Evolutionary conservation across 30 jellyfish, hydroid and myxozoan genomes (phyloP).

Genomic region (Turritopsis rubra): DNA sequence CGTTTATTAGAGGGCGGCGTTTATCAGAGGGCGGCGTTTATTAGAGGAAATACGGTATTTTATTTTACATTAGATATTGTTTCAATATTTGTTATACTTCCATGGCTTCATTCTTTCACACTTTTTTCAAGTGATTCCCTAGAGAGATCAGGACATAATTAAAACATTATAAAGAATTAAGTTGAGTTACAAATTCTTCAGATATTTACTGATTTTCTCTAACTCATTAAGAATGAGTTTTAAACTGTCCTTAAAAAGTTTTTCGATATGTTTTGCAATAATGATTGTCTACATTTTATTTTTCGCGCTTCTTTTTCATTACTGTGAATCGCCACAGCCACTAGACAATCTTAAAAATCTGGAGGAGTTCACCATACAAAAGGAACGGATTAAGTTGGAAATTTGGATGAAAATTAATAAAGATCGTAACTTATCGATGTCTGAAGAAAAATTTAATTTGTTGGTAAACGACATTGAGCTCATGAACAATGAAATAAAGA

Average conservation of each 20-base stretch:
- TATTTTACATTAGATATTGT: no score
- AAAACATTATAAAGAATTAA: no score
- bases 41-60: no score
- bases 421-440: neutral
- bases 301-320: constrained; percentile 7
- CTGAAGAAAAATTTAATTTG: neutral
- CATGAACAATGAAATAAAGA: neutral
- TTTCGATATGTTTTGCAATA: neutral
- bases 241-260: neutral
- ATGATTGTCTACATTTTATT: neutral
- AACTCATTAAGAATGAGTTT: neutral
- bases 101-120: no score
- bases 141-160: neutral
- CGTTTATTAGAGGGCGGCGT: no score
- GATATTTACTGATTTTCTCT: neutral
- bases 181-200: no score
- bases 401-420: neutral
- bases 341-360: neutral
- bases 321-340: constrained; percentile 8
- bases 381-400: neutral
- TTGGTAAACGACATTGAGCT: neutral
- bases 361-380: neutral
- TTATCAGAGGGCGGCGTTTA: no score
- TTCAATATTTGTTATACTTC: no score
- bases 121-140: neutral